phyloP scores from a whole-genome alignment of 2,888 invertebrate species.

The Pyrgus malvae region DNA sequence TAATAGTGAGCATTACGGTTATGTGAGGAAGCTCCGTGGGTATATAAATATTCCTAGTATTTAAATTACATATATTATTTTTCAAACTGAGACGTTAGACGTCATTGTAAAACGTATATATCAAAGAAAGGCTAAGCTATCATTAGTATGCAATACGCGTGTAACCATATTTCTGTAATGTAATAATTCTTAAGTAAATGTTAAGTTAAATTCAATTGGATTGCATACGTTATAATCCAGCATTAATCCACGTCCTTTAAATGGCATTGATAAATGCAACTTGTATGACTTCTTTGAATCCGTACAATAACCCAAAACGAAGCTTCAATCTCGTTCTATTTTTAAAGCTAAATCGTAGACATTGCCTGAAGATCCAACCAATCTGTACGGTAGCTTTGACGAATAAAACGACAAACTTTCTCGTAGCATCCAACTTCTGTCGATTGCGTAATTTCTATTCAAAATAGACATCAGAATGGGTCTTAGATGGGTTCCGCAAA shows the following conservation, averaged over 20 bases:
- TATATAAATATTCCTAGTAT: no score
- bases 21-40: no score
- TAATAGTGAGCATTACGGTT: no score
- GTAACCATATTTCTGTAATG: no score
- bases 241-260: not conserved
- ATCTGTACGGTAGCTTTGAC: slow-evolving; percentile 14
- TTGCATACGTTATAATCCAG: not conserved
- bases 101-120: no score
- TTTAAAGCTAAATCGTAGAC: not conserved
- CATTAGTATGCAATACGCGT: no score
- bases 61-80: no score
- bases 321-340: not conserved
- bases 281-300: not conserved
- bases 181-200: no score
- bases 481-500: slow-evolving; percentile 47
- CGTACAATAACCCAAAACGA: not conserved
- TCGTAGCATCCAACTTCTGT: slow-evolving; percentile 51
- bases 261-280: not conserved
- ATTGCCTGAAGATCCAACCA: slow-evolving; percentile 19
- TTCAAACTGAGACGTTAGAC: no score
- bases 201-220: not conserved
- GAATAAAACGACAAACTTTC: slow-evolving; percentile 19
- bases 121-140: no score
- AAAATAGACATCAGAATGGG: slow-evolving; percentile 52
- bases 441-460: slow-evolving; percentile 67